Conservation (phyloP, 2,797 vertebrate genomes). For the Denticeps clupeoides region DNA sequence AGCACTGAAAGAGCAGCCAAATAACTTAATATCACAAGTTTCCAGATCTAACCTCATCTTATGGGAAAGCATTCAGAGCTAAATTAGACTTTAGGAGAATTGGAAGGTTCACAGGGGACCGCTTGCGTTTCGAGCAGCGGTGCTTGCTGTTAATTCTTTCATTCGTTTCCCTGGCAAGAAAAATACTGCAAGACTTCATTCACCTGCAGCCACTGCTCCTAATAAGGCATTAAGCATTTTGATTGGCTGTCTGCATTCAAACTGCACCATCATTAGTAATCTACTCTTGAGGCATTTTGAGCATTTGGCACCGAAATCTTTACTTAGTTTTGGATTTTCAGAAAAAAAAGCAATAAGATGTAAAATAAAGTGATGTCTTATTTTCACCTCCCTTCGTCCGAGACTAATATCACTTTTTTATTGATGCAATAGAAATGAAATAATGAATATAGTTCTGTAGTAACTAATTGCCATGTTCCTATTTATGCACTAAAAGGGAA, state of each 20-base stretch:
- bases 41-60: too few species aligned
- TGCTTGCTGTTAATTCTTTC: slow-evolving; percentile 51
- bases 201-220: slow-evolving; percentile 45
- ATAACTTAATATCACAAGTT: too few species aligned
- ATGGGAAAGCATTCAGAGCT: slow-evolving; percentile 18
- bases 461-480: slow-evolving; percentile 4
- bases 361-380: slow-evolving; percentile 9
- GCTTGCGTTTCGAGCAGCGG: slow-evolving; percentile 29
- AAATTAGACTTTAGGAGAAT: slow-evolving; percentile 38
- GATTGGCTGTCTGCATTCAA: slow-evolving; percentile 44
- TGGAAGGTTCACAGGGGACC: slow-evolving; percentile 9
- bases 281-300: slow-evolving; percentile 21
- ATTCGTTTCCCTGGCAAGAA: slow-evolving; percentile 40
- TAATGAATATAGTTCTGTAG: neutral
- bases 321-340: slow-evolving; percentile 9
- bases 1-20: too few species aligned
- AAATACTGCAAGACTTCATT: slow-evolving; percentile 34
- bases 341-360: slow-evolving; percentile 14
- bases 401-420: neutral
- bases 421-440: neutral
- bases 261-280: slow-evolving; percentile 41
- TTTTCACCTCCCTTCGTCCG: slow-evolving; percentile 8
- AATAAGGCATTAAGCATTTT: slow-evolving; percentile 51
- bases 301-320: slow-evolving; percentile 20
- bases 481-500: slow-evolving; percentile 4